A percentile compares a stretch with the other conserved stretches of the same genome.
phyloP scores from a whole-genome alignment of 2,113 vertebrate genomes.

The Stercorarius parasiticus region DNA sequence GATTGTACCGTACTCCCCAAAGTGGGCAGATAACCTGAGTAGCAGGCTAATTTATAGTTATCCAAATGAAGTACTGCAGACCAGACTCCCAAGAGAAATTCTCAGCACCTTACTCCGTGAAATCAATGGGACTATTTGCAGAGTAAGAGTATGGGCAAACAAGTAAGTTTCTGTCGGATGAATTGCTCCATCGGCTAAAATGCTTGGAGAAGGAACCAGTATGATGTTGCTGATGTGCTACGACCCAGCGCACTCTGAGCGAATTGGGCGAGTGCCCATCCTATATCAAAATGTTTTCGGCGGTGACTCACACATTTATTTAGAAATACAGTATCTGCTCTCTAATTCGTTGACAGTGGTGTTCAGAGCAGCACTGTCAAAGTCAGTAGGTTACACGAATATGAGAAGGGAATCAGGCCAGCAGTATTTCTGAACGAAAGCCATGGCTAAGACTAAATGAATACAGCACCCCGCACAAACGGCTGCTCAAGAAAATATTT shows the following conservation, averaged over 20 bases:
- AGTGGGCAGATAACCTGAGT: not conserved
- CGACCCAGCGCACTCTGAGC: not conserved
- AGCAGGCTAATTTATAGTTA: not conserved
- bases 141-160: not conserved
- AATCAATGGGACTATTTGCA: not conserved
- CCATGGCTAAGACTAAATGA: not conserved
- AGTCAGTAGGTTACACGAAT: not conserved
- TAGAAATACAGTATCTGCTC: not conserved
- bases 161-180: not conserved
- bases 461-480: not conserved
- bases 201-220: not conserved
- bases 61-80: not conserved
- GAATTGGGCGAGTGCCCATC: not conserved
- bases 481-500: not conserved
- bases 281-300: not conserved
- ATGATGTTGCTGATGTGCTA: not conserved
- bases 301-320: accelerated
- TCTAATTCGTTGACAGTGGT: not conserved
- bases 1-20: not conserved
- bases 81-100: not conserved
- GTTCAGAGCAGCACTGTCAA: not conserved
- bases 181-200: not conserved
- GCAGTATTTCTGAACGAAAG: not conserved
- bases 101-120: not conserved
- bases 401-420: not conserved